phyloP scores from a whole-genome alignment of 2,797 vertebrate genomes.

The Phalloptychus januarius region DNA sequence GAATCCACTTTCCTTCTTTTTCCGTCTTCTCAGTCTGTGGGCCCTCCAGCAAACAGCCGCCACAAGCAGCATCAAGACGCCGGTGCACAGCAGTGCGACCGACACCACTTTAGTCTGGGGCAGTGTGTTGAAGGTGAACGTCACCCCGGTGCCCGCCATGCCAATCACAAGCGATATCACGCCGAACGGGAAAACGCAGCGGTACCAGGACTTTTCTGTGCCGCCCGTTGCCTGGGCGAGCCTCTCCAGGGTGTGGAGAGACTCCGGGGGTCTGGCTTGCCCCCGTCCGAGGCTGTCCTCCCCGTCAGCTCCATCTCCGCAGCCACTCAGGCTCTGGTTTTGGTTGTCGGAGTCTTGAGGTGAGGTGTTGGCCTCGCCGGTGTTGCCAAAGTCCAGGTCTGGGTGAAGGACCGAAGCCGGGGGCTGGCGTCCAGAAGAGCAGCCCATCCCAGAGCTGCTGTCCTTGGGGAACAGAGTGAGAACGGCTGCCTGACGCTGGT shows the following conservation, averaged over 20 bases:
- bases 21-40: constrained; percentile 74
- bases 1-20: constrained; percentile 81
- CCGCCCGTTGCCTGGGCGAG: constrained; percentile 89
- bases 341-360: constrained; percentile 68
- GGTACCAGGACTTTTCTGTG: constrained; percentile 87
- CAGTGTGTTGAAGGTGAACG: constrained; percentile 88
- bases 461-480: constrained; percentile 19
- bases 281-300: constrained; percentile 43
- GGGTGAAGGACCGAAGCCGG: constrained; percentile 74
- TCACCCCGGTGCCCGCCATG: constrained; percentile 88
- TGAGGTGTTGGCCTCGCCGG: constrained; percentile 57
- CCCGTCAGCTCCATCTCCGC: constrained; percentile 32
- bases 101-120: constrained; percentile 89
- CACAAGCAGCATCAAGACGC: constrained; percentile 76
- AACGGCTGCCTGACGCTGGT: constrained; percentile 14
- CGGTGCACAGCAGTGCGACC: constrained; percentile 80
- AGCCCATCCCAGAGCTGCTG: constrained; percentile 81
- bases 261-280: constrained; percentile 71
- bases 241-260: constrained; percentile 85
- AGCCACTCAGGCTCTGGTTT: constrained; percentile 55
- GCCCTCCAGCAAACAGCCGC: constrained; percentile 81
- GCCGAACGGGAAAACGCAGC: constrained; percentile 84
- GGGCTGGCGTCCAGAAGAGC: constrained; percentile 86
- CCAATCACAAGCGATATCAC: constrained; percentile 93
- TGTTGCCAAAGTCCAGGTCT: constrained; percentile 70